Evolutionary conservation across 2,888 invertebrate species (phyloP).

Genomic region (Arctia plantaginis): DNA sequence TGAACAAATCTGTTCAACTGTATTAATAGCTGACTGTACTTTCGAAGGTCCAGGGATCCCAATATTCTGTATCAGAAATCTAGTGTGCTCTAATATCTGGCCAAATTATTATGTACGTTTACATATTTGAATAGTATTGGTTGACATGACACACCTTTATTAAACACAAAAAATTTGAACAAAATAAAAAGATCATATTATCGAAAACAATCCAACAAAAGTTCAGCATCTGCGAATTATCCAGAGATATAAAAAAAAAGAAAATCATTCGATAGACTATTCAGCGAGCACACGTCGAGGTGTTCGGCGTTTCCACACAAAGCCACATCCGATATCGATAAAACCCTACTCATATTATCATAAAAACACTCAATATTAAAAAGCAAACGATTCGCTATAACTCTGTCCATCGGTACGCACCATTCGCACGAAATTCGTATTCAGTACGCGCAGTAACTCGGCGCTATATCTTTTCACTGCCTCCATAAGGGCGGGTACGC

Average conservation of each 20-base stretch:
- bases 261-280: slow-evolving; percentile 31
- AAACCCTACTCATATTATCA: slow-evolving; percentile 65
- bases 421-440: slow-evolving; percentile 78
- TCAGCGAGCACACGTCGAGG: slow-evolving; percentile 50
- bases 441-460: slow-evolving; percentile 65
- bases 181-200: neutral
- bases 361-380: slow-evolving; percentile 80
- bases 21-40: neutral
- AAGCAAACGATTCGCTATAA: slow-evolving; percentile 69
- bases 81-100: neutral
- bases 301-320: slow-evolving; percentile 56
- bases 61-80: neutral
- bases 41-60: neutral
- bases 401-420: slow-evolving; percentile 68
- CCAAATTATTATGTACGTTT: neutral
- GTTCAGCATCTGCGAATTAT: slow-evolving; percentile 24
- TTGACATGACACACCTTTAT: no score
- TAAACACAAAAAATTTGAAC: neutral
- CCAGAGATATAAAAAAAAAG: slow-evolving; percentile 34
- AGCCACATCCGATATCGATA: slow-evolving; percentile 62
- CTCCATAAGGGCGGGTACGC: slow-evolving; percentile 72
- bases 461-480: slow-evolving; percentile 79
- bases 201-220: neutral
- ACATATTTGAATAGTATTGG: no score
- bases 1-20: neutral